Evolutionary conservation across 2,888 invertebrate species (phyloP), one percentile per base, ranked within the genome.

Genomic region (Pollenia griseotomentosa): DNA sequence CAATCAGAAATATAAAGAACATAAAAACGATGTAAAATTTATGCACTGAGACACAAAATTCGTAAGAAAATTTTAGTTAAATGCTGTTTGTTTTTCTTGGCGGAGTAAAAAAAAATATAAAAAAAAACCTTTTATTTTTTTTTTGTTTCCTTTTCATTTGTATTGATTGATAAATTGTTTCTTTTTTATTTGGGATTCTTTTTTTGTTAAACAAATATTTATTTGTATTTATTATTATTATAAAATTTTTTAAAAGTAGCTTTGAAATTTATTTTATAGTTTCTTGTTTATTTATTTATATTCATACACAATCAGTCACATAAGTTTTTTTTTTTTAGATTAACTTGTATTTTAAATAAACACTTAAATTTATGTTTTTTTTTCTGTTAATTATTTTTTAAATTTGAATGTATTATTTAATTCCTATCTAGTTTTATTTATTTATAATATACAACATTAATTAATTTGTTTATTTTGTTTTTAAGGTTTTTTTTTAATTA

Each of bases 231-330:
- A 33, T 33, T 6, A 33, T 6, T 23, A 19, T 59, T 51, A 55
- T 14, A 57, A 55, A 33, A 33, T 11, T 19, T 23, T 8, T 14
- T 73, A 11, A 57, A 57, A n/a, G 3, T 71, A 59, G 33, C 16
- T 57, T 23, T 44, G 55, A 65, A 40, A 51, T 63, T 70, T 48
- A 61, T 53, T 57, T 68, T 48, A 12, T 74, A 44, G 8, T 57
- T 77, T 55, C 14, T 66, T n/a, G n/a, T n/a, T n/a, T 70, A 14
- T 71, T 63, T 53, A 16, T 59, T 71, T 63, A 14, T 16, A 57
- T 83, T 83, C 83, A 77, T 81, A 77, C 80, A 87, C 83, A 83
- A 87, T 87, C 86, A 83, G 86, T 87, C 86, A 83, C 80, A 81
- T 77, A 68, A 87, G 33, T 23, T 53, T 46, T 33, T 48, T 51